Base-by-base conservation (phyloP, 2,797 vertebrate genomes). In the Argyrosomus regius region DNA sequence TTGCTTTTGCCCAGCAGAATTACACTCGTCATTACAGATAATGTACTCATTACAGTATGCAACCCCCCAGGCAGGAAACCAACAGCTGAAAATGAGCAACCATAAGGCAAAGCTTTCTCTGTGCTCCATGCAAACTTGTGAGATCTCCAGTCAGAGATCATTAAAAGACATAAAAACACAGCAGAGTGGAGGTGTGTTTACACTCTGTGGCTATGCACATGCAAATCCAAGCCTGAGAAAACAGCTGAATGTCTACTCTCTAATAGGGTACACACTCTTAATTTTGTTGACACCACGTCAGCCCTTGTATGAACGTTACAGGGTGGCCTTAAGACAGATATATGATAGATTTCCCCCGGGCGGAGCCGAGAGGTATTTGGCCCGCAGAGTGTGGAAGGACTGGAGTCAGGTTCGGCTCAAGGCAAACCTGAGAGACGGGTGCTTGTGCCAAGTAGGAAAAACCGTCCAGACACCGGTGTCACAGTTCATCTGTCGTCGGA, bases 381-480 rank as follows among this genome's bases (percentile, higher is more conserved):
- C 80, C 83, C 66, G 61, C 77, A 60, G 77, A 77, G 72, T 75
- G 70, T 65, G 53, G 57, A 77, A 75, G 78, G 75, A 87, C 80
- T 82, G 82, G 82, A 77, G 80, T 72, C 68, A 73, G 85, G 90
- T 93, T 93, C 85, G 88, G 75, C 81, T 91, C 67, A 88, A 90
- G 88, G 87, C 89, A 91, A 70, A 85, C 83, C 84, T 69, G 57
- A 41, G 76, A 85, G 74, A 85, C 74, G 76, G 78, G 88, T 77
- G 70, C 75, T 39, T 78, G 88, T 91, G 88, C 89, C 90, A 93
- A 92, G 84, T 43, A 77, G 83, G 69, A 84, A 87, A 88, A 78
- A 76, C 48, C 60, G 63, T 70, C 78, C 77, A 82, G 87, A 90
- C 89, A 77, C 77, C 56, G 64, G 85, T 85, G 89, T 89, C 87